Base-by-base conservation (phyloP, 1,140 invertebrate species). In the Sycophaga agraensis region DNA sequence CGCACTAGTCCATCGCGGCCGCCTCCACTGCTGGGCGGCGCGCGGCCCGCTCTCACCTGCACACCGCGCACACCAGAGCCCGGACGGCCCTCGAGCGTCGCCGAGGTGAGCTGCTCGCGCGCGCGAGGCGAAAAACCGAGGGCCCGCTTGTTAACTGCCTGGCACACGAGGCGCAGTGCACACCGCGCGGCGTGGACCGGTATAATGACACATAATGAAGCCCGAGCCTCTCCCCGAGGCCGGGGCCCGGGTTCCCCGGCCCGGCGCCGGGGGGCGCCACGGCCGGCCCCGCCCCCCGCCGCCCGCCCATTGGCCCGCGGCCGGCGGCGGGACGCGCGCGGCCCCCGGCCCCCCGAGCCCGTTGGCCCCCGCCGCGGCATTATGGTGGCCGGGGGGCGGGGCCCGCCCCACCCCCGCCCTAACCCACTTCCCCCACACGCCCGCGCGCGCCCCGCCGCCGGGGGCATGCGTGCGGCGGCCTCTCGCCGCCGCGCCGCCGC, bases 151-250 rank as follows among this genome's bases (percentile, higher is more conserved):
- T 54, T 39, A 39, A 54, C 50, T 40, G 50, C 50, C 76, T 75
- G 22, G 34, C 53, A 28, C 22, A 31, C 39, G 40, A 28, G 28
- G 74, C 74, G 74, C 73, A 80, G 77, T 80, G 77, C 73, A 81
- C 78, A 79, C 79, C 75, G 77, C 77, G 75, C 78, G 79, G 75
- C 77, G 78, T 78, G 75, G 74, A 80, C 77, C 77, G 76, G 78
- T 81, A 80, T 81, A 81, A 80, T 81, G 79, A 81, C 79, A 81
- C 79, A 81, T 81, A 81, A 81, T 81, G 77, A 81, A 81, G 73
- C 72, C 73, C 48, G 72, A 75, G 77, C 77, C 78, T 77, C 77
- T 79, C 76, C 77, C 78, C 72, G 73, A 73, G 70, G 71, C 69
- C 59, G 71, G 64, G 54, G 55, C 40, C 56, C 50, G 19, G 49